Conservation (phyloP, 92 coral and sea anemone genomes). For the Parazoanthus darwini region DNA sequence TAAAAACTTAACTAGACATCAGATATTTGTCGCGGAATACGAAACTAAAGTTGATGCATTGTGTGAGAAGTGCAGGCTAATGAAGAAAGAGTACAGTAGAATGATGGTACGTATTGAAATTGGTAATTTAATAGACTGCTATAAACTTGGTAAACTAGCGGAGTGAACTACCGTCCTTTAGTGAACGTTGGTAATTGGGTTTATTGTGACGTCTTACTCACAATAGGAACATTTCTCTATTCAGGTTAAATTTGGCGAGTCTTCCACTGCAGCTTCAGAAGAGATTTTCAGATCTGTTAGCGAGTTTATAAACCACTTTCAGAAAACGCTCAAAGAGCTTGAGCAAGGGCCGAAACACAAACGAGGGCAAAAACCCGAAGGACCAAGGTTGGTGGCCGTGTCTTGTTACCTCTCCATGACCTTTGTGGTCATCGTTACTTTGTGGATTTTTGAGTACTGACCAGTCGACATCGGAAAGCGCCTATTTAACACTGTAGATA, state of each 20-base stretch:
- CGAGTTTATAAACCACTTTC: constrained; percentile 70
- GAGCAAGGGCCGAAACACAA: constrained; percentile 41
- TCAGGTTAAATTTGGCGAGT: constrained; percentile 82
- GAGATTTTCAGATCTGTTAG: constrained; percentile 76
- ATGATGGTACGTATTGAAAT: constrained; percentile 73
- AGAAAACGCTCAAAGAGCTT: constrained; percentile 58
- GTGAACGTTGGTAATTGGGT: too few species aligned
- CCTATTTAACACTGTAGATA: neutral
- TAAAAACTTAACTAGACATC: constrained; percentile 19
- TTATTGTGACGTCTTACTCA: neutral
- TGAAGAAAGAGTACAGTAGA: constrained; percentile 85
- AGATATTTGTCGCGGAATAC: constrained; percentile 85
- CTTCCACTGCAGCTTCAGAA: constrained; percentile 90
- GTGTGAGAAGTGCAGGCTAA: constrained; percentile 80
- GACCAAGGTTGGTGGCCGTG: constrained; percentile 56
- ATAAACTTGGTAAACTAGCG: neutral
- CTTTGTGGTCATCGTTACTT: neutral
- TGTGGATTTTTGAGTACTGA: neutral
- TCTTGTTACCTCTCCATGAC: neutral
- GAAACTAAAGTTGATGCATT: constrained; percentile 79
- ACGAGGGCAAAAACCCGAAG: constrained; percentile 55
- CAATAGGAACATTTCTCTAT: neutral
- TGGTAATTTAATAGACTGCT: neutral
- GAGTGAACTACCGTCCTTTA: too few species aligned
- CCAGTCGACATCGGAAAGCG: neutral